Percentiles rank a stretch among this genome's conserved stretches.
Evolutionary conservation across 2,888 invertebrate species (phyloP).

Genomic region (Leucozona laternaria): DNA sequence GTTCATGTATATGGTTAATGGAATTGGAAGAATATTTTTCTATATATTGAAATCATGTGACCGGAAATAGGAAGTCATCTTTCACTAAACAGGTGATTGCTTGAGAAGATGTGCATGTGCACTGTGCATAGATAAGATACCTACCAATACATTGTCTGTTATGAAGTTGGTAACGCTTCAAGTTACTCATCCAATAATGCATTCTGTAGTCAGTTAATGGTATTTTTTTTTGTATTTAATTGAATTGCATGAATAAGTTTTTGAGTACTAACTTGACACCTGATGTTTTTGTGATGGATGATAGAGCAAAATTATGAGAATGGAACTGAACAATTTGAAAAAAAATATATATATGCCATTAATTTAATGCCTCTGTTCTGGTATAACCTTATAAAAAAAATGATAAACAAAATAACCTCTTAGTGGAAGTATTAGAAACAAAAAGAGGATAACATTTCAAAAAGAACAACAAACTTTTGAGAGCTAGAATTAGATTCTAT

Average conservation of each 20-base stretch:
- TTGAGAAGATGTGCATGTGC: conserved; percentile 5
- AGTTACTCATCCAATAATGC: conserved; percentile 49
- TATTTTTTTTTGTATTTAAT: conserved; percentile 5
- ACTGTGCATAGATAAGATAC: neutral
- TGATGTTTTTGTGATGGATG: conserved; percentile 2
- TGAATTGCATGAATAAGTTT: conserved; percentile 51
- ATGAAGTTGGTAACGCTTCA: conserved; percentile 12
- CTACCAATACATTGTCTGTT: conserved; percentile 2
- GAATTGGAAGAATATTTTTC: conserved; percentile 21
- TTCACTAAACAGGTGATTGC: conserved; percentile 60
- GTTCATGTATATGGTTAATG: conserved; percentile 34
- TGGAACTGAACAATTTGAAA: neutral
- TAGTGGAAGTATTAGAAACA: neutral
- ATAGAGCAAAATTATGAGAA: conserved; percentile 2
- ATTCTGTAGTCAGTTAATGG: neutral
- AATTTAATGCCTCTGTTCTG: neutral
- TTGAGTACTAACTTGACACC: neutral
- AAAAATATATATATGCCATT: neutral
- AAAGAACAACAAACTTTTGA: too few relatives aligned
- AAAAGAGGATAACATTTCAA: neutral
- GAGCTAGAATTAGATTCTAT: too few relatives aligned
- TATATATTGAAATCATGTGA: conserved; percentile 38
- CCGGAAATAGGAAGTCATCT: conserved; percentile 74
- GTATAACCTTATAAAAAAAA: neutral
- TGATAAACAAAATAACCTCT: neutral